Evolutionary conservation across 2,888 invertebrate genomes (phyloP).

Genomic region (Orthosia gothica): DNA sequence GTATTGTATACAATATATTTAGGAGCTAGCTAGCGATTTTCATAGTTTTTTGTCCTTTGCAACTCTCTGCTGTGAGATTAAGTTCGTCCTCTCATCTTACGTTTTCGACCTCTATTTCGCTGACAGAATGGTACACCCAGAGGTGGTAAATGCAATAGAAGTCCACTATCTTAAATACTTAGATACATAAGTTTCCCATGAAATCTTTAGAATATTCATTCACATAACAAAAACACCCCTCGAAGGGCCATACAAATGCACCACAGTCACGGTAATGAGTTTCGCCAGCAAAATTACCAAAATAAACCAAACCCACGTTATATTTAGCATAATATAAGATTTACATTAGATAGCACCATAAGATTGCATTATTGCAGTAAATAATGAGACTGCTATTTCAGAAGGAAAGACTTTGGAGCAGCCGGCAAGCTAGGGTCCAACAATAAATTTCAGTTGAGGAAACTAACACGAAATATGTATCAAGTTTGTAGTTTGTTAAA

Average conservation of each 20-base stretch:
- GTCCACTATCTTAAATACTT: no score
- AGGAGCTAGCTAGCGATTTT: no score
- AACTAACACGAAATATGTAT: constrained; percentile 61
- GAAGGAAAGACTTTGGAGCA: constrained; percentile 46
- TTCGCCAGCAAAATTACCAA: constrained; percentile 42
- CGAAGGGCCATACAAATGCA: constrained; percentile 21
- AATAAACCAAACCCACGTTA: constrained; percentile 46
- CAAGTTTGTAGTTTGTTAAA: constrained; percentile 55
- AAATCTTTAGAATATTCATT: background rate
- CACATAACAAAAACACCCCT: background rate
- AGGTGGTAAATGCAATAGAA: no score
- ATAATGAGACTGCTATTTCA: constrained; percentile 54
- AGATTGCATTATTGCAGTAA: constrained; percentile 67
- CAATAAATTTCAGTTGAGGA: constrained; percentile 58
- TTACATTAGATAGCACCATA: constrained; percentile 53
- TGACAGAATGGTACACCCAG: no score
- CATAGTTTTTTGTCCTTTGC: no score
- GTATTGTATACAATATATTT: no score
- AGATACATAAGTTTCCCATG: no score
- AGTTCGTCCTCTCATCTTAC: no score
- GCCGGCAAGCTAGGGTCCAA: constrained; percentile 52
- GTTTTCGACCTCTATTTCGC: no score
- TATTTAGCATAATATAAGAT: constrained; percentile 58
- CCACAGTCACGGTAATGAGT: constrained; percentile 40
- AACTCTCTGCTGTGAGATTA: no score